phyloP scores from a whole-genome alignment of 2,113 vertebrate species.

The Lipophrys pholis region DNA sequence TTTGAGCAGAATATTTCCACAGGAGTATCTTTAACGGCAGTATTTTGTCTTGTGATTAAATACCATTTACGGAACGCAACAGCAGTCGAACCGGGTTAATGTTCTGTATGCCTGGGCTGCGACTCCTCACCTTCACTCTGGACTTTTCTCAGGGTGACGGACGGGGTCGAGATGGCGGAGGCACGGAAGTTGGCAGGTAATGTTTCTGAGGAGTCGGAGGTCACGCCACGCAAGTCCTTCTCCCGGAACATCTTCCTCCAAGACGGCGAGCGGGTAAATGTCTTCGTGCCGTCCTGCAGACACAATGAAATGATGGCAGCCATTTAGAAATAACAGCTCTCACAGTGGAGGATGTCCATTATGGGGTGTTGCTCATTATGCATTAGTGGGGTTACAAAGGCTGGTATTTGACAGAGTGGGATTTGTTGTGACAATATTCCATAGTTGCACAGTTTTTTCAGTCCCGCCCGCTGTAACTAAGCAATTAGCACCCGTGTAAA shows the following conservation, averaged over 20 bases:
- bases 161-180: constrained; percentile 90
- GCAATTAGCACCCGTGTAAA: constrained; percentile 63
- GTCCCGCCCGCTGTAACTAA: constrained; percentile 50
- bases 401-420: constrained; percentile 38
- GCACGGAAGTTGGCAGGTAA: constrained; percentile 94
- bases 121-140: constrained; percentile 90
- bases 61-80: too few species aligned
- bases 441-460: constrained; percentile 45
- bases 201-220: constrained; percentile 92
- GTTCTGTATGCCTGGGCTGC: neutral
- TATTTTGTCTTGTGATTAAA: too few species aligned
- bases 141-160: constrained; percentile 91
- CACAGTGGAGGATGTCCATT: constrained; percentile 14
- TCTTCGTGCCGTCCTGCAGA: constrained; percentile 89
- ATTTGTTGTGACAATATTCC: constrained; percentile 47
- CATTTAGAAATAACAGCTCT: constrained; percentile 20
- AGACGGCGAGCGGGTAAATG: constrained; percentile 92
- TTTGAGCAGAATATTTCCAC: too few species aligned
- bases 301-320: constrained; percentile 13
- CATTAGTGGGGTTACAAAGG: constrained; percentile 30
- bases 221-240: constrained; percentile 93
- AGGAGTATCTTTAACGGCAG: too few species aligned
- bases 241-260: constrained; percentile 96
- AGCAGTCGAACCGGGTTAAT: neutral
- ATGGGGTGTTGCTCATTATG: constrained; percentile 31